Evolutionary conservation across 2,797 vertebrate species (phyloP).

Genomic region (Aeoliscus strigatus): DNA sequence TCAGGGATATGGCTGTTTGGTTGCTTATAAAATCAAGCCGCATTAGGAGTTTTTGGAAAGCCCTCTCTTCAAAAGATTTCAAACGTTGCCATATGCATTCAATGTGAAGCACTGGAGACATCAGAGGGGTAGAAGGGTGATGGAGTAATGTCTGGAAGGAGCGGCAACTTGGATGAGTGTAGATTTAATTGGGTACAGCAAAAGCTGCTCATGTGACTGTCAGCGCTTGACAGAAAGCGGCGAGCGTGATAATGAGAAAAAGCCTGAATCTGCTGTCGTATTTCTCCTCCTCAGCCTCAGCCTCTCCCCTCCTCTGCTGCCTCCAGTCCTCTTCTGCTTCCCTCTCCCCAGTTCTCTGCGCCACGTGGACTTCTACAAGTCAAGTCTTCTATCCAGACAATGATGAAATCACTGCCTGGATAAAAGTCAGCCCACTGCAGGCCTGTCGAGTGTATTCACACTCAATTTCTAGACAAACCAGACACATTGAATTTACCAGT

Average conservation of each 20-base stretch:
- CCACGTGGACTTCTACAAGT: slow-evolving; percentile 74
- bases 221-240: slow-evolving; percentile 58
- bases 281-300: slow-evolving; percentile 36
- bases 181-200: slow-evolving; percentile 68
- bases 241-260: slow-evolving; percentile 63
- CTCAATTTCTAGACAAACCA: slow-evolving; percentile 49
- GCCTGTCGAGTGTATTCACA: slow-evolving; percentile 56
- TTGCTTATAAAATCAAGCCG: slow-evolving; percentile 42
- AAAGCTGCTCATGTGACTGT: slow-evolving; percentile 61
- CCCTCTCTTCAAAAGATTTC: slow-evolving; percentile 47
- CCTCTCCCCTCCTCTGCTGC: slow-evolving; percentile 24
- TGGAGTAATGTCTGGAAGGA: slow-evolving; percentile 59
- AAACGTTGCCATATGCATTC: slow-evolving; percentile 52
- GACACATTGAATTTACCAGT: slow-evolving; percentile 58
- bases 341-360: slow-evolving; percentile 43
- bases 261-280: slow-evolving; percentile 51
- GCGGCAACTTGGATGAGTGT: slow-evolving; percentile 67
- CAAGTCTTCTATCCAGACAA: slow-evolving; percentile 75
- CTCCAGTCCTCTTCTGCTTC: slow-evolving; percentile 45
- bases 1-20: slow-evolving; percentile 38
- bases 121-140: slow-evolving; percentile 32
- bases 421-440: slow-evolving; percentile 47
- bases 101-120: slow-evolving; percentile 47
- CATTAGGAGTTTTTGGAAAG: slow-evolving; percentile 35
- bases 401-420: slow-evolving; percentile 71